Conservation (phyloP, 2,797 vertebrate species). For the Acipenser transmontanus region DNA sequence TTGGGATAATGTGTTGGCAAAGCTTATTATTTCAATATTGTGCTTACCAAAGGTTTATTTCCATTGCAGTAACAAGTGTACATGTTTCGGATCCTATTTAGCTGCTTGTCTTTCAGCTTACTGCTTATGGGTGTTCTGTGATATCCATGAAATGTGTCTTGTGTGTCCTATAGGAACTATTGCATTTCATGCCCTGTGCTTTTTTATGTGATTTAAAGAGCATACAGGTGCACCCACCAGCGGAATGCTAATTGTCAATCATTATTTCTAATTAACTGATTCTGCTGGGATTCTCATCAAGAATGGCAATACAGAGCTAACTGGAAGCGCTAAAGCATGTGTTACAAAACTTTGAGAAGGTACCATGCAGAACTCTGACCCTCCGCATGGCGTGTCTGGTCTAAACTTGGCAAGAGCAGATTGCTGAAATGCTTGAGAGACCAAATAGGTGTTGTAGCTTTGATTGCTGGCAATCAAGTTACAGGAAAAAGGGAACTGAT, state of each 20-base stretch:
- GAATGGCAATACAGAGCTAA: conserved; percentile 17
- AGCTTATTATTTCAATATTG: too few species aligned
- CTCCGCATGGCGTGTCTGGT: conserved; percentile 8
- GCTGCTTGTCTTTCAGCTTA: too few species aligned
- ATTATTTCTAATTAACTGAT: conserved; percentile 16
- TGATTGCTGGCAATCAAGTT: neutral
- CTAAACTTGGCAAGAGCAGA: conserved; percentile 18
- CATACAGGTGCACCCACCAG: neutral
- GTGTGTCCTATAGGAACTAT: too few species aligned
- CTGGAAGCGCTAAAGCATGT: conserved; percentile 13
- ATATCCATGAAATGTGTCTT: too few species aligned
- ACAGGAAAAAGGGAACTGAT: too few species aligned
- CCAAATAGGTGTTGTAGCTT: conserved; percentile 3
- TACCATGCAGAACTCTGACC: conserved; percentile 14
- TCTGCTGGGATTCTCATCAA: conserved; percentile 18
- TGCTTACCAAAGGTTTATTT: too few species aligned
- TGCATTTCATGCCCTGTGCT: too few species aligned
- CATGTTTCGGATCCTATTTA: too few species aligned
- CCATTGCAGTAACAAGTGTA: too few species aligned
- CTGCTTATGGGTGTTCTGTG: too few species aligned
- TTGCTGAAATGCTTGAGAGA: conserved; percentile 3
- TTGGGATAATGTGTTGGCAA: too few species aligned
- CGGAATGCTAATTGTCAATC: neutral
- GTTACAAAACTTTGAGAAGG: conserved; percentile 4
- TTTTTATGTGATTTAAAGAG: neutral